Base-by-base conservation (phyloP, 2,888 invertebrate genomes). In the Graphium colonna region DNA sequence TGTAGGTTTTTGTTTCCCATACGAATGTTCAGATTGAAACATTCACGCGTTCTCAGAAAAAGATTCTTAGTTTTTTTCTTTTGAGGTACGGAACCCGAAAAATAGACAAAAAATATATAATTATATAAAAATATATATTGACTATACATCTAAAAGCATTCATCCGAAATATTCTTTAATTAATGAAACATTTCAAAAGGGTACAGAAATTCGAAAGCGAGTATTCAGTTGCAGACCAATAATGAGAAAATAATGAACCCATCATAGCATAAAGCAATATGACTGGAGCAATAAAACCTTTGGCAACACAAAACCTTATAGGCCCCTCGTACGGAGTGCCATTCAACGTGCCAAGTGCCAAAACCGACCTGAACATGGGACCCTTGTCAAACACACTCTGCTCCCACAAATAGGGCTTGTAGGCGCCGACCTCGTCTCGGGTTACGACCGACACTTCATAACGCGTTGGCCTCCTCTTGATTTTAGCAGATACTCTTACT, bases 351-450 rank as follows among this genome's bases (percentile, higher is more conserved):
- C n/a, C 40, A 18, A 45, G 17, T 36, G 40, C 10, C 42, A 39
- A 39, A 45, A 62, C 67, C 71, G 72, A 92, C 92, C 97, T 93
- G 87, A 97, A 97, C 96, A 97, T 97, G 16, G 97, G 94, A 21
- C 97, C 97, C 91, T 97, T 97, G 79, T 97, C 96, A 77, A 97
- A 97, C 54, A 96, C 95, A 65, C 96, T 96, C 85, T 97, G 97
- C 79, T 97, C 97, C 97, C 97, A 97, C 48, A 97, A 92, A 86
- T 97, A 97, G 33, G 97, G 97, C 79, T 97, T 97, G 90, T 97
- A 97, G 62, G 97, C 97, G 39, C 97, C 97, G 38, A 97, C 97
- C 90, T 97, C 97, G 79, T 97, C 97, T 59, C 97, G 91, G 15
- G 97, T 97, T 51, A 97, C 97, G 38, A 97, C 97, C 0, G 96